Evolutionary conservation across 2,113 vertebrate species (phyloP).

Genomic region (Glareola pratincola): DNA sequence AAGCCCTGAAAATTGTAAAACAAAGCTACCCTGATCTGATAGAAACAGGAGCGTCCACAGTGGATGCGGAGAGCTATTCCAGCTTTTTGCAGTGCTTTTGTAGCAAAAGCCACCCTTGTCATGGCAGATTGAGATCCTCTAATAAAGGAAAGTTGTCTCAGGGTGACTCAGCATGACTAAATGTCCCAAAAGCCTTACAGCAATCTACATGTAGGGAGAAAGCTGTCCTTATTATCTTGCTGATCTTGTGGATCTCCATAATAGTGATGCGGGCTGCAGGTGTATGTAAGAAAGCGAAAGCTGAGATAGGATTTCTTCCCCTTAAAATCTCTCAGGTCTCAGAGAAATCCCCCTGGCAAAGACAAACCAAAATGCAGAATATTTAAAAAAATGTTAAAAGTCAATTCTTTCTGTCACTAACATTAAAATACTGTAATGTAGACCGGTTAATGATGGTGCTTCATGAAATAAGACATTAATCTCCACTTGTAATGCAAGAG

Average conservation of each 20-base stretch:
- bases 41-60: neutral
- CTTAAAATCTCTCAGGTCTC: neutral
- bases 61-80: neutral
- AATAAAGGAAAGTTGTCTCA: neutral
- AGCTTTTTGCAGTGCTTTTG: neutral
- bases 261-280: neutral
- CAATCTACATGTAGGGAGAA: neutral
- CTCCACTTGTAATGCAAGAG: slow-evolving; percentile 70
- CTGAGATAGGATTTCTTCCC: neutral
- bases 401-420: slow-evolving; percentile 40
- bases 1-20: neutral
- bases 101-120: neutral
- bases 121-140: neutral
- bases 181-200: neutral
- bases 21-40: neutral
- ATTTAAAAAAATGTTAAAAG: slow-evolving; percentile 54
- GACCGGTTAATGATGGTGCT: slow-evolving; percentile 64
- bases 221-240: neutral
- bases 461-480: slow-evolving; percentile 75
- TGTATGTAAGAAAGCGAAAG: neutral
- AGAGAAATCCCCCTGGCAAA: slow-evolving; percentile 6
- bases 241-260: neutral
- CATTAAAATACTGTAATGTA: slow-evolving; percentile 65
- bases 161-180: neutral
- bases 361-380: slow-evolving; percentile 14